A percentile compares a stretch with the other conserved stretches of the same genome.
phyloP scores from a whole-genome alignment of 2,888 invertebrate genomes.

The Zaprionus bogoriensis region DNA sequence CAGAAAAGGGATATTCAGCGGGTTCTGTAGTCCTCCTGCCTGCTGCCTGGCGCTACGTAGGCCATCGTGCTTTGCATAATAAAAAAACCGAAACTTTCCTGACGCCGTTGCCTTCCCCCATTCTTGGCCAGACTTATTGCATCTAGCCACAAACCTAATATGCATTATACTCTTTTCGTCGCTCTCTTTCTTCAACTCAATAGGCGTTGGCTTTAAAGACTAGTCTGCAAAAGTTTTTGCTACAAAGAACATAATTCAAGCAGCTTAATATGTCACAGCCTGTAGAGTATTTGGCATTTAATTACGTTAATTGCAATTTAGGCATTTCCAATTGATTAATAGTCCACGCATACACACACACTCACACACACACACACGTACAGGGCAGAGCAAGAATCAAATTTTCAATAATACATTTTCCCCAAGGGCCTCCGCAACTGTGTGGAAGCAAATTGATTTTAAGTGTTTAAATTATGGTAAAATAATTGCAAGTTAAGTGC shows the following conservation, averaged over 20 bases:
- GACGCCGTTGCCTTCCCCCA: background rate
- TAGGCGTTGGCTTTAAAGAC: slow-evolving; percentile 20
- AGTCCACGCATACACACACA: slow-evolving; percentile 4
- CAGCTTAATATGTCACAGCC: slow-evolving; percentile 20
- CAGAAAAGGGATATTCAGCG: slow-evolving; percentile 37
- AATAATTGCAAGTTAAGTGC: slow-evolving; percentile 3
- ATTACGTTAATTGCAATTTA: slow-evolving; percentile 50
- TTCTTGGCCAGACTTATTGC: slow-evolving; percentile 16
- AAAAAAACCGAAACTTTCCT: slow-evolving; percentile 49
- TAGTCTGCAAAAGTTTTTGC: slow-evolving; percentile 13
- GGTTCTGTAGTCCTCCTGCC: slow-evolving; percentile 17
- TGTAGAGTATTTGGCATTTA: slow-evolving; percentile 29
- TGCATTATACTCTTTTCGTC: slow-evolving; percentile 21
- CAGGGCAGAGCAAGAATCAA: background rate
- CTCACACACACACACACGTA: background rate
- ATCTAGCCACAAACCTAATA: slow-evolving; percentile 50
- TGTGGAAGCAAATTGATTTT: slow-evolving; percentile 29
- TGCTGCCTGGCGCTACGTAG: slow-evolving; percentile 28
- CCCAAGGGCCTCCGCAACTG: slow-evolving; percentile 10
- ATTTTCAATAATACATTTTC: slow-evolving; percentile 40
- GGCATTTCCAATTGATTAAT: slow-evolving; percentile 47
- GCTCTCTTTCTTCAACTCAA: slow-evolving; percentile 13
- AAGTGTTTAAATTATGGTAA: slow-evolving; percentile 19
- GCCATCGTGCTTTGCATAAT: slow-evolving; percentile 63
- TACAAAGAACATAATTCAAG: slow-evolving; percentile 14